Evolutionary conservation across 2,113 vertebrate species (phyloP).

Genomic region (Pelecanus crispus): DNA sequence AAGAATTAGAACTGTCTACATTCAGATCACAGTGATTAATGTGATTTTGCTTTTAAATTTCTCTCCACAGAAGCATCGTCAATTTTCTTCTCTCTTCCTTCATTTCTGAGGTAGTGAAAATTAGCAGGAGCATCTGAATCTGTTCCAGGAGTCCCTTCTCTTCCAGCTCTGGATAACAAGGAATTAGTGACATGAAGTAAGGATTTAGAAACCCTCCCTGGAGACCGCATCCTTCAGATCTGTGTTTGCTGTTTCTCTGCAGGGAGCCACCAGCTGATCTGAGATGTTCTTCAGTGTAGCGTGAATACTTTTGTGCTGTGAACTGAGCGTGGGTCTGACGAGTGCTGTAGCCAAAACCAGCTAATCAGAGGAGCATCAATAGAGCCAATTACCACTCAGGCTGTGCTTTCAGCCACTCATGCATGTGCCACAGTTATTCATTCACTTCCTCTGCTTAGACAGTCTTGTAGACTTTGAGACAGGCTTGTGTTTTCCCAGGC

Average conservation of each 20-base stretch:
- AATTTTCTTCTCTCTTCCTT: not conserved
- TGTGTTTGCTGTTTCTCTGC: slow-evolving; percentile 45
- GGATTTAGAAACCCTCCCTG: not conserved
- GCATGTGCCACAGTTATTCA: slow-evolving; percentile 3
- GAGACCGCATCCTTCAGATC: not conserved
- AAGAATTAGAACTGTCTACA: not conserved
- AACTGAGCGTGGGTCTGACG: slow-evolving; percentile 3
- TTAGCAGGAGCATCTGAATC: not conserved
- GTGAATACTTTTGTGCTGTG: not conserved
- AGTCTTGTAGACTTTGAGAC: not conserved
- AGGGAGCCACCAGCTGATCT: not conserved
- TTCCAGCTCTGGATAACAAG: slow-evolving; percentile 14
- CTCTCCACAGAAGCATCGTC: not conserved
- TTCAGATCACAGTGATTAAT: not conserved
- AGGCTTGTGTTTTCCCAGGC: not conserved
- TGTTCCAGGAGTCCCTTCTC: not conserved
- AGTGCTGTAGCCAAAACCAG: slow-evolving; percentile 42
- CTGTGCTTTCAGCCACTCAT: not conserved
- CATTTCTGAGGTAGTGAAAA: not conserved
- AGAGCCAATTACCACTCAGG: slow-evolving; percentile 33
- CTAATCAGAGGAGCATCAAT: slow-evolving; percentile 38
- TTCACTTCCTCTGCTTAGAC: slow-evolving; percentile 12
- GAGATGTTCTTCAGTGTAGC: not conserved
- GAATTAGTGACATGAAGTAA: not conserved
- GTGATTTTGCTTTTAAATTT: not conserved